Evolutionary conservation across 2,888 invertebrate genomes (phyloP).

Genomic region (Eudemis profundana): DNA sequence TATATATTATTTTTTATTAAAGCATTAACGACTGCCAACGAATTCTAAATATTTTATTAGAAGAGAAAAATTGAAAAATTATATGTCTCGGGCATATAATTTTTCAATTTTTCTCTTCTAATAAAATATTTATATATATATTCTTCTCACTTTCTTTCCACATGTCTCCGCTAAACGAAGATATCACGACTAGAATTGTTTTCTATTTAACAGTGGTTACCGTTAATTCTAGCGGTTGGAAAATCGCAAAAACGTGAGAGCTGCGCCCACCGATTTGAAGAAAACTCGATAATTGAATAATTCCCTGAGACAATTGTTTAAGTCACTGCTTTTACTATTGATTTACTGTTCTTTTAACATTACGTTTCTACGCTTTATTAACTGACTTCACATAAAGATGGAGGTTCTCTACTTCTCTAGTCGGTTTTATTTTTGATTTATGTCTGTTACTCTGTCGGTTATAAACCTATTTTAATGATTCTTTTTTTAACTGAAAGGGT

Average conservation of each 20-base stretch:
- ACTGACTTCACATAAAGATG: too few species aligned
- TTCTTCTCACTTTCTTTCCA: slow-evolving; percentile 14
- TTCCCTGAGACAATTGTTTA: slow-evolving; percentile 41
- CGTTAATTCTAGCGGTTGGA: slow-evolving; percentile 41
- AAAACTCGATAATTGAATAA: slow-evolving; percentile 43
- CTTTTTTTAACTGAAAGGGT: too few species aligned
- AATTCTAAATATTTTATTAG: too few species aligned
- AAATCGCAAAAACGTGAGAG: slow-evolving; percentile 43
- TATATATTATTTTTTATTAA: too few species aligned
- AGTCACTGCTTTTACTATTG: slow-evolving; percentile 42
- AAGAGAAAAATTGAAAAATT: too few species aligned
- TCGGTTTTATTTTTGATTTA: too few species aligned
- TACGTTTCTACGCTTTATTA: slow-evolving; percentile 2
- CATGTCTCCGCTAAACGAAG: slow-evolving; percentile 21
- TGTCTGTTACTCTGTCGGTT: too few species aligned
- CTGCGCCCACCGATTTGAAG: slow-evolving; percentile 34
- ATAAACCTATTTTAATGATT: too few species aligned
- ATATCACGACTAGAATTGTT: slow-evolving; percentile 30
- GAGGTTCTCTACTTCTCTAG: too few species aligned
- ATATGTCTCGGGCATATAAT: too few species aligned
- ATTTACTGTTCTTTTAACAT: slow-evolving; percentile 22
- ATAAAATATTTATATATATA: background rate
- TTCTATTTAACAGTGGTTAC: slow-evolving; percentile 33
- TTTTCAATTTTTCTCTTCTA: too few species aligned
- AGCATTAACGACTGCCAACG: too few species aligned